phyloP scores from a whole-genome alignment of 2,113 vertebrate genomes.

The Nymphicus hollandicus region DNA sequence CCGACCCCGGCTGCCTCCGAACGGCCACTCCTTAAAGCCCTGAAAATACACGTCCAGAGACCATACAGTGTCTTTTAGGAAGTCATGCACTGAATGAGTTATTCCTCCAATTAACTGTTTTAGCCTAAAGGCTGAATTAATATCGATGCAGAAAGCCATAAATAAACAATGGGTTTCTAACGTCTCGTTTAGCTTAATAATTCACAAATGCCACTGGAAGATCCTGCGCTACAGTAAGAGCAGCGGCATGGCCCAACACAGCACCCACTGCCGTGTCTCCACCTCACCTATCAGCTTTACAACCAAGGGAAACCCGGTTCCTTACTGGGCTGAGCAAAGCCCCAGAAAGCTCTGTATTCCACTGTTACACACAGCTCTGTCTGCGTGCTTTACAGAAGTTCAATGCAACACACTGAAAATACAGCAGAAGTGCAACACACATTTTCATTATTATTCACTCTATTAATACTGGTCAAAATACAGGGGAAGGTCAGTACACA shows the following conservation, averaged over 20 bases:
- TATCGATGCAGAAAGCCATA: background rate
- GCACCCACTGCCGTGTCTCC: rapidly evolving
- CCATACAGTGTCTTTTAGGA: rapidly evolving
- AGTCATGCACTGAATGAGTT: rapidly evolving
- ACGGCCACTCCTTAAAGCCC: background rate
- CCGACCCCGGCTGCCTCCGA: background rate
- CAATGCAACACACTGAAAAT: background rate
- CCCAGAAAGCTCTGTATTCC: background rate
- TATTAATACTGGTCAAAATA: background rate
- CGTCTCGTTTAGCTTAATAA: background rate
- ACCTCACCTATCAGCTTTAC: background rate
- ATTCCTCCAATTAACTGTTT: background rate
- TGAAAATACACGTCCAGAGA: background rate
- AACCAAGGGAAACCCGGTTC: background rate
- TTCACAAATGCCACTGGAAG: background rate
- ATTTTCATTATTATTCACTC: background rate
- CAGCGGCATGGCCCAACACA: rapidly evolving
- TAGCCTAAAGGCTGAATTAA: background rate
- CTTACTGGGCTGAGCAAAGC: background rate
- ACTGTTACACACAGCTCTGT: too few relatives aligned
- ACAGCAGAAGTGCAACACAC: rapidly evolving
- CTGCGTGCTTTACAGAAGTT: background rate
- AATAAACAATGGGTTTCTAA: background rate
- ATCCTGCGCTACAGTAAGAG: background rate
- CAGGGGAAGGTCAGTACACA: background rate